Conservation (phyloP, 2,113 vertebrate genomes). For the Aptenodytes patagonicus region DNA sequence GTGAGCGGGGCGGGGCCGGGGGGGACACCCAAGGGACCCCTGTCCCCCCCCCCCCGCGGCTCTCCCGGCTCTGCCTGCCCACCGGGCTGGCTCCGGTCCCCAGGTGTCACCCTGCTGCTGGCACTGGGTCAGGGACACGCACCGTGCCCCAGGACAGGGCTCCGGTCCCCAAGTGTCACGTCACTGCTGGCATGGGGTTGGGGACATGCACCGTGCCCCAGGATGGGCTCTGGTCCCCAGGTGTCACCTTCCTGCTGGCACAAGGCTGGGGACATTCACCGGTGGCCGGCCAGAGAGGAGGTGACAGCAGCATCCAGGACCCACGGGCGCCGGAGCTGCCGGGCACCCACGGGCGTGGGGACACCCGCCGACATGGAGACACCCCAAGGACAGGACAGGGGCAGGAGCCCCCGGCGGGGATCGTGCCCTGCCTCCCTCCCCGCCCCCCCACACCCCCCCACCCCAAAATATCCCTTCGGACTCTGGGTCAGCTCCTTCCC, state of each 20-base stretch:
- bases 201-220: background rate
- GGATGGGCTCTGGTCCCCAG: background rate
- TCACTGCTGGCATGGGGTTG: background rate
- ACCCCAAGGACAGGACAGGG: too few species aligned
- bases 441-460: too few species aligned
- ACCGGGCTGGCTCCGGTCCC: background rate
- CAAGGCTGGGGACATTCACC: background rate
- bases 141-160: background rate
- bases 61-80: background rate
- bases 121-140: background rate
- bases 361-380: too few species aligned
- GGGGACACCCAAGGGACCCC: background rate
- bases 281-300: too few species aligned
- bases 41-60: too few species aligned
- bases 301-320: too few species aligned
- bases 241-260: background rate
- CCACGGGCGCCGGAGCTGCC: too few species aligned
- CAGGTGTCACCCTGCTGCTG: background rate
- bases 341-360: too few species aligned
- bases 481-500: background rate
- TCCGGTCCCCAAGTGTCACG: background rate
- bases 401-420: too few species aligned
- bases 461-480: background rate
- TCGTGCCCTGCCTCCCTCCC: too few species aligned
- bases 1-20: slow-evolving; percentile 37